A percentile compares a stretch with the other conserved stretches of the same genome.
These are phyloP conservation scores for Caenorhabditis virilis DNA, from an alignment of 2,888 invertebrate genomes.

Conservation along the genomic window DNA sequence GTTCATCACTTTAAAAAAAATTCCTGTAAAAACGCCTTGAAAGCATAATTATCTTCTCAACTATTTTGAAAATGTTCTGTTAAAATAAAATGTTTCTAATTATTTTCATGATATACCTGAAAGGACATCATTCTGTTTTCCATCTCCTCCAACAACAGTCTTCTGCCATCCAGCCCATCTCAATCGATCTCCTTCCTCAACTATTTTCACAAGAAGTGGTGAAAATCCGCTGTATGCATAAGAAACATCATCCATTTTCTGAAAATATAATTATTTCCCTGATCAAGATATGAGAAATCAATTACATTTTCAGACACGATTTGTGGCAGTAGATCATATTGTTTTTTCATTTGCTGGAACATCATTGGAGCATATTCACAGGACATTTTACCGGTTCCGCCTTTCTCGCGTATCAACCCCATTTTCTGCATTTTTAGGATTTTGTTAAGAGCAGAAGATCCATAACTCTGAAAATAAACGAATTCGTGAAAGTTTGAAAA, in stretches of 20 bases:
- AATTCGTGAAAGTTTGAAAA: not conserved
- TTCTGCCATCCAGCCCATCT: constrained; percentile 51
- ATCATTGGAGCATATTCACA: constrained; percentile 42
- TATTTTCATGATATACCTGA: not conserved
- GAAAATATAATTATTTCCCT: constrained; percentile 25
- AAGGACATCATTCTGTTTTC: not conserved
- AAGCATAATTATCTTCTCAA: not conserved
- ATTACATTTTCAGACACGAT: constrained; percentile 28
- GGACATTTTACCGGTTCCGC: constrained; percentile 35
- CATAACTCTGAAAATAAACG: constrained; percentile 55
- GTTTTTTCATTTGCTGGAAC: constrained; percentile 43
- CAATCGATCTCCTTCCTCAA: constrained; percentile 70
- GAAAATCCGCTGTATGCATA: constrained; percentile 91
- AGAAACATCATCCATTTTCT: constrained; percentile 83
- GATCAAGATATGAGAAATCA: not conserved
- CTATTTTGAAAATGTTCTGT: no score
- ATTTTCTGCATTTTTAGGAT: constrained; percentile 64
- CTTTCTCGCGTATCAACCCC: constrained; percentile 60
- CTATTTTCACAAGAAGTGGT: constrained; percentile 84
- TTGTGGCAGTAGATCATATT: constrained; percentile 39
- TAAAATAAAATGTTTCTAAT: no score
- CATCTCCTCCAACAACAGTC: constrained; percentile 20
- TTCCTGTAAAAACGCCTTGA: no score
- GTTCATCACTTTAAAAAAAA: no score
- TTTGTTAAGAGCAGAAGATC: constrained; percentile 52